These are phyloP conservation scores for Halcyon smyrnensis DNA, from an alignment of 2,797 vertebrate species.

Conservation along the genomic window DNA sequence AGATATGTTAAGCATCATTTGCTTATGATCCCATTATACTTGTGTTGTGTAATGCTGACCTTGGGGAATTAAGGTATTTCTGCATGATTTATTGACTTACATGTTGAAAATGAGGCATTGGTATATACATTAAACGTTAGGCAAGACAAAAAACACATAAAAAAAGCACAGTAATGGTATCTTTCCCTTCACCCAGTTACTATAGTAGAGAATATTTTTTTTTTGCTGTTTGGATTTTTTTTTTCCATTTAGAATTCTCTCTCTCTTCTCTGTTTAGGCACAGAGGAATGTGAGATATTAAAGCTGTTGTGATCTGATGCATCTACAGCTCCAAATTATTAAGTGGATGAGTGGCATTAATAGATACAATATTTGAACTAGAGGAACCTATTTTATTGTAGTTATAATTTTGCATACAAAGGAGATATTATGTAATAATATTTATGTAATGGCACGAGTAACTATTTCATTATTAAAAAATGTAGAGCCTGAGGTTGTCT, in stretches of 20 bases:
- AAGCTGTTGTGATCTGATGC: not conserved
- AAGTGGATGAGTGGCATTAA: conserved; percentile 17
- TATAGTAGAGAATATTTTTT: not conserved
- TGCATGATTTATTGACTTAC: not conserved
- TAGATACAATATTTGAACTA: conserved; percentile 1
- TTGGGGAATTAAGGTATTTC: not conserved
- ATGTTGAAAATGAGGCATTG: not conserved
- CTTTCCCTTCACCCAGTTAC: not conserved
- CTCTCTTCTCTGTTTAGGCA: not conserved
- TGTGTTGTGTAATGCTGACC: not conserved
- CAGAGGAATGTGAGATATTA: not conserved
- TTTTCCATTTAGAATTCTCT: not conserved
- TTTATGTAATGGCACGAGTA: conserved; percentile 61
- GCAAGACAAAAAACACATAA: not conserved
- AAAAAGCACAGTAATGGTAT: not conserved
- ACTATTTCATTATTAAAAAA: conserved; percentile 65
- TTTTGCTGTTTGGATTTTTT: not conserved
- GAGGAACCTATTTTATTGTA: not conserved
- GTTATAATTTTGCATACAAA: conserved; percentile 46
- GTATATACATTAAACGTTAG: not conserved
- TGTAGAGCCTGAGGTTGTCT: conserved; percentile 56
- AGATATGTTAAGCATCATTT: not conserved
- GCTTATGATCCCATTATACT: not conserved
- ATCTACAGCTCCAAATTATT: conserved; percentile 18
- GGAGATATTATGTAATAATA: conserved; percentile 71